Evolutionary conservation across 2,888 invertebrate genomes (phyloP).

Genomic region (Ectemnius lituratus): DNA sequence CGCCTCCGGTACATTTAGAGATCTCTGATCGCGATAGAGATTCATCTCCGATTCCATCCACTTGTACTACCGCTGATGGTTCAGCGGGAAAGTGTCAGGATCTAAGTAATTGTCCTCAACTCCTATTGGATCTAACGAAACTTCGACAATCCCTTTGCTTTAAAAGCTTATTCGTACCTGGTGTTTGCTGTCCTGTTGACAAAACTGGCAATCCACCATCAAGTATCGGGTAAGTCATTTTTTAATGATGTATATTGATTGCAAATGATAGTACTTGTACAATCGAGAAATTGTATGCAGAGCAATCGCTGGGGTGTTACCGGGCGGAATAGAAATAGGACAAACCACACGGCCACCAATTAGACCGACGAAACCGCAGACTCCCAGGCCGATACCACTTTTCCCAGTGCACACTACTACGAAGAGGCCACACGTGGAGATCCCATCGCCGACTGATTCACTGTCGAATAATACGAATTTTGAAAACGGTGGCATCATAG

Average conservation of each 20-base stretch:
- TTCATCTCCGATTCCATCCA: conserved; percentile 78
- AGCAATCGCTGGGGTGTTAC: conserved; percentile 25
- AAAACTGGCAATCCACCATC: conserved; percentile 35
- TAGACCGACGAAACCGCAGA: conserved; percentile 68
- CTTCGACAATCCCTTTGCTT: conserved; percentile 93
- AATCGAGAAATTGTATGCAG: conserved; percentile 11
- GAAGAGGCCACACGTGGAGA: conserved; percentile 30
- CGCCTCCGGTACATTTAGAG: conserved; percentile 71
- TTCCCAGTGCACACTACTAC: conserved; percentile 9
- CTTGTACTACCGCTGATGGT: conserved; percentile 90
- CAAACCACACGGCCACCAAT: conserved; percentile 72
- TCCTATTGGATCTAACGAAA: conserved; percentile 88
- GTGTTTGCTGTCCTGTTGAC: conserved; percentile 90
- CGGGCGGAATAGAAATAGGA: conserved; percentile 74
- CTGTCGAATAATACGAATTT: conserved; percentile 54
- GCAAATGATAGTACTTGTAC: background rate
- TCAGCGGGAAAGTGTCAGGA: conserved; percentile 91
- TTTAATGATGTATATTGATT: conserved; percentile 37
- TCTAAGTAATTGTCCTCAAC: conserved; percentile 91
- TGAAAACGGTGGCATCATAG: conserved; percentile 64
- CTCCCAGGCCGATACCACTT: conserved; percentile 79
- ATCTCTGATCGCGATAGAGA: conserved; percentile 78
- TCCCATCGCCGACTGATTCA: conserved; percentile 51
- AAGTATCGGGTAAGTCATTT: background rate
- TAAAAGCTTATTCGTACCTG: conserved; percentile 93